Base-by-base conservation (phyloP, 2,888 invertebrate genomes). In the Thymelicus lineola region DNA sequence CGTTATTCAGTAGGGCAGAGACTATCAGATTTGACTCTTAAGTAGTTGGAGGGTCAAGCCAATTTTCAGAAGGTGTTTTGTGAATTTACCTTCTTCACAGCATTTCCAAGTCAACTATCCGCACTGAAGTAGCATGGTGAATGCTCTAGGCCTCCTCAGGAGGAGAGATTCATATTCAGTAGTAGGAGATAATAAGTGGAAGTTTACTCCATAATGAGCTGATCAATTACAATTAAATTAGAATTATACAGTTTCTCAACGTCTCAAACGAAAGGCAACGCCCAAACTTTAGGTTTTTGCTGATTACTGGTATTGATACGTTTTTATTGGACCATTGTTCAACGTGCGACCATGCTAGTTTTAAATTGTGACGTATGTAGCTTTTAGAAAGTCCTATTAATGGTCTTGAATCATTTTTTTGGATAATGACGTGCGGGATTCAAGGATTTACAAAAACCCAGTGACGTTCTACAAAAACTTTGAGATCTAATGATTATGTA, bases 351-450 rank as follows among this genome's bases (percentile, higher is more conserved):
- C 20, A 35, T 6, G 42, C 35, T 62, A 46, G 12, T 6, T 63
- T 10, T 28, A 46, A 46, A 46, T 3, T 17, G n/a, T 62, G 62
- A 62, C 62, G 48, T 36, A 50, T 55, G 35, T 55, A 55, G 1
- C 55, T 55, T 64, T 64, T 64, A 64, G 64, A 64, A 64, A 64
- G 64, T 64, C 64, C 63, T 64, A 20, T 64, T 64, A 42, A 42
- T 38, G 36, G 48, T 38, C 38, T 42, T 48, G 17, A 53, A 53
- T 53, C 53, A 53, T 53, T 53, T 53, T 50, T 53, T 53, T 20
- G 53, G 10, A 20, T 53, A 53, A 20, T 53, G 53, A 53, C 53
- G 53, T 20, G n/a, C 53, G 20, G 20, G 53, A 53, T 53, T 53
- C 53, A 53, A 53, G 53, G 53, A 53, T 20, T 53, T 53, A 9